A percentile compares a stretch with the other conserved stretches of the same genome.
Evolutionary conservation across 2,888 invertebrate species (phyloP).

Genomic region (Glyphotaelius pellucidus): DNA sequence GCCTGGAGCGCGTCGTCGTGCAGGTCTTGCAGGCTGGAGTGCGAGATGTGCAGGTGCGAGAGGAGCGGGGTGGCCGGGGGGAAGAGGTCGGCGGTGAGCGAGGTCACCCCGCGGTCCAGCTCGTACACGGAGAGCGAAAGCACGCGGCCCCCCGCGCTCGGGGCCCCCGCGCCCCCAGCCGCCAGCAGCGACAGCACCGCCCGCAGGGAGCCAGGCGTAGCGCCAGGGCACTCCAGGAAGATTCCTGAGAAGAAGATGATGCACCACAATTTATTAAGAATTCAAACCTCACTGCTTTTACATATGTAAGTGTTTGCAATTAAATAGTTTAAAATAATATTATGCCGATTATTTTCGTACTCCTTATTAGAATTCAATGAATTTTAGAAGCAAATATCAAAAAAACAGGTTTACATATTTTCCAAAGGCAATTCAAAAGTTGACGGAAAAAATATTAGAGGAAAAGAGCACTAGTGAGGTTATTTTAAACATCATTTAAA

Average conservation of each 20-base stretch:
- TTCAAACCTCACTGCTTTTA: no score
- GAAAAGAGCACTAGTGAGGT: no score
- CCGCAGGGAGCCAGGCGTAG: conserved; percentile 85
- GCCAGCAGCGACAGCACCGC: conserved; percentile 84
- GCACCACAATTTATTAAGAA: not conserved
- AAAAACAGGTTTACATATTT: no score
- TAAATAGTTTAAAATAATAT: no score
- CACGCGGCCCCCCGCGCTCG: conserved; percentile 81
- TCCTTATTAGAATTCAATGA: no score
- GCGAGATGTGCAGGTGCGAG: conserved; percentile 86
- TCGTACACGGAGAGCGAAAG: conserved; percentile 94
- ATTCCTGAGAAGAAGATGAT: conserved; percentile 74
- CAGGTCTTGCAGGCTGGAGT: conserved; percentile 83
- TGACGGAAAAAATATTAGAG: no score
- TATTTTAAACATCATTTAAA: no score
- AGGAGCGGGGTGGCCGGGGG: conserved; percentile 81
- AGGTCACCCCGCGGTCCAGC: conserved; percentile 87
- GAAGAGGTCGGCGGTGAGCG: conserved; percentile 86
- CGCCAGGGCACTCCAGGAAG: conserved; percentile 92
- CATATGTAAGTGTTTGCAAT: no score
- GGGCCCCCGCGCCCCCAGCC: conserved; percentile 78
- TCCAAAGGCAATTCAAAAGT: no score
- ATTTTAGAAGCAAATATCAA: no score
- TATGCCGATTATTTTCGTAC: no score
- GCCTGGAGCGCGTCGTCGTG: conserved; percentile 85